Base-by-base conservation (phyloP, 2,797 vertebrate genomes). In the Hephaestus fuliginosus region DNA sequence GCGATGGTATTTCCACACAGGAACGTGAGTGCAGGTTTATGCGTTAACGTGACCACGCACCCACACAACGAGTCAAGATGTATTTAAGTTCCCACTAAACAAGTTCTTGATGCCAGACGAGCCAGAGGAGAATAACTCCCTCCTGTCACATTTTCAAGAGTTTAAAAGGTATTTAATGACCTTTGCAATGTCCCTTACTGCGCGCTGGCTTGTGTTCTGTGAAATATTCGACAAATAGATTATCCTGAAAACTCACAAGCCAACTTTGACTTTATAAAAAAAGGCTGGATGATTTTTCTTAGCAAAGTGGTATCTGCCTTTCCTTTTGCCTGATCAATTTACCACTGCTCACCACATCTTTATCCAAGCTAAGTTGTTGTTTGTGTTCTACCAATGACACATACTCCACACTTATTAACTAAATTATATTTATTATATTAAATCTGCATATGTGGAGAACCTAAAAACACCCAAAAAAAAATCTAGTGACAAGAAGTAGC, bases 181-280 rank as follows among this genome's bases (percentile, higher is more conserved):
- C 68, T 53, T 76, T 52, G 36, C 52, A 36, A 51, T 49, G 48
- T 51, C 52, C 53, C 39, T 69, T 22, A 68, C 33, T 55, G 46
- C 74, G 22, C 43, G 43, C 43, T 70, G 82, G 49, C n/a, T 25
- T 61, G 17, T 46, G 56, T 70, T 80, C 20, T 69, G 53, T 81
- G 82, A 91, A 76, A 81, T 65, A 51, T 33, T 70, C 76, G 70
- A 60, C 65, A 74, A 82, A 57, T 44, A 74, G 15, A 86, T 76
- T 86, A 74, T 81, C 20, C 22, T 57, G 64, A 82, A 74, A 74
- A 83, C 9, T 41, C 57, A 49, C 18, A 39, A 30, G 36, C 13
- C 52, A 60, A 52, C 43, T 53, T 82, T 39, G 18, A 56, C 28
- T 48, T 46, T 22, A 62, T 39, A 28, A 17, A 17, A 49, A 41